Percentiles rank a stretch among this genome's conserved stretches.
Conservation (phyloP, 2,113 vertebrate species). For the Clupea harengus region DNA sequence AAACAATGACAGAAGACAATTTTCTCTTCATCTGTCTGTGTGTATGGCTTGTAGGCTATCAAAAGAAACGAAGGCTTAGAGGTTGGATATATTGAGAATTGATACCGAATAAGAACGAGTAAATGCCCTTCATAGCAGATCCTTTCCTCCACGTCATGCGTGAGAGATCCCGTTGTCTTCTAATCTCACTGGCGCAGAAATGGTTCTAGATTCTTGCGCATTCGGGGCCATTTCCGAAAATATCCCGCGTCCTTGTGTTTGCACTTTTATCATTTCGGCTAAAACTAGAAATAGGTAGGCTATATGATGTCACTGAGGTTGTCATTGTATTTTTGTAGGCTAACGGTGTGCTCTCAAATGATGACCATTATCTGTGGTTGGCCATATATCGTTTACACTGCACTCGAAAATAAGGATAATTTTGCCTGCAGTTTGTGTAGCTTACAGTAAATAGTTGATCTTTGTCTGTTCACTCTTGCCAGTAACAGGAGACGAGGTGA, state of each 20-base stretch:
- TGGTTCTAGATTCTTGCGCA: background rate
- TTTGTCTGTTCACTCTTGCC: background rate
- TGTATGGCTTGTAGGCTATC: background rate
- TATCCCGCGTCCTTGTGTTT: background rate
- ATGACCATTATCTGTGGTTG: background rate
- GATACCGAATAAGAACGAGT: background rate
- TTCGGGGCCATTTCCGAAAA: background rate
- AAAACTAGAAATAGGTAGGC: background rate
- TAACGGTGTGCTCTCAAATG: background rate
- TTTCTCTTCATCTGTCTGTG: background rate
- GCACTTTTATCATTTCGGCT: background rate
- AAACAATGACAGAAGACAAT: background rate
- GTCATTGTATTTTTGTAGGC: background rate
- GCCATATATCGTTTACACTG: background rate
- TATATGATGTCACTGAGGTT: background rate
- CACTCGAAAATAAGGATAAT: background rate
- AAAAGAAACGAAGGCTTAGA: background rate
- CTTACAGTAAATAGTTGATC: background rate
- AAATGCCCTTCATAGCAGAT: background rate
- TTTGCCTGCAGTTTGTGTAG: background rate
- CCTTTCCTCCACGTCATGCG: background rate
- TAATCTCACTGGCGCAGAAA: conserved; percentile 10
- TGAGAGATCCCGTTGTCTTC: conserved; percentile 12
- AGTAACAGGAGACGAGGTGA: background rate
- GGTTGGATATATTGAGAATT: background rate